These are phyloP conservation scores for Heliconius himera DNA, from an alignment of 1,140 invertebrate species.

Conservation along the genomic window DNA sequence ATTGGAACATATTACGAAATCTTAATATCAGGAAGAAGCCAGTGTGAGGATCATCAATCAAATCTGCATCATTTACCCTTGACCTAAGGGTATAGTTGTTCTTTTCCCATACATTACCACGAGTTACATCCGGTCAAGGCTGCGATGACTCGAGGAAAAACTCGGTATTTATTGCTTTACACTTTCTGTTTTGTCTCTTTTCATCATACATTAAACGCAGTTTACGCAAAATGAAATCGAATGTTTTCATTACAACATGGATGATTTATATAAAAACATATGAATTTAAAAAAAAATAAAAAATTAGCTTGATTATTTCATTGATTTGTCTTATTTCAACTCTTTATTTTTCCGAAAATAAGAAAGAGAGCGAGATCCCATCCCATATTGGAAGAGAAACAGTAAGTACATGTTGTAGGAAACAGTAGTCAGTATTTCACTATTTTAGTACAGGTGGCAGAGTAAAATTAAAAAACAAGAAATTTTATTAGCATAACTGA, in stretches of 20 bases:
- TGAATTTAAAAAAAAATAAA: not conserved
- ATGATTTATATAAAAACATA: not conserved
- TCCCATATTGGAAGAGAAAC: no score
- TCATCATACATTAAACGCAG: conserved; percentile 4
- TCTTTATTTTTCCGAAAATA: not conserved
- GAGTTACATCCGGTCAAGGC: conserved; percentile 35
- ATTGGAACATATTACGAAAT: not conserved
- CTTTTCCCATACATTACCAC: conserved; percentile 33
- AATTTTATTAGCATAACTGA: no score
- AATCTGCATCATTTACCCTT: conserved; percentile 14
- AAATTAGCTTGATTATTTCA: not conserved
- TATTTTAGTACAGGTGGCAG: no score
- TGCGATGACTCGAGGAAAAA: conserved; percentile 33
- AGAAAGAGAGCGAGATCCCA: not conserved
- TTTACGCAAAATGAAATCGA: conserved; percentile 20
- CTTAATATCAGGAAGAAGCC: not conserved
- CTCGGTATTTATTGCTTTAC: conserved; percentile 28
- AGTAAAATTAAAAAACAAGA: no score
- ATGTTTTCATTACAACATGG: not conserved
- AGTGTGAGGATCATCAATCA: conserved; percentile 22
- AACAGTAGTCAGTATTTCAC: no score
- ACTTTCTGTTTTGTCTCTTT: conserved; percentile 33
- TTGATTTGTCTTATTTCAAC: not conserved
- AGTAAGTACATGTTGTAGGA: not conserved
- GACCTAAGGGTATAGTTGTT: conserved; percentile 19